phyloP scores from a whole-genome alignment of 2,888 invertebrate species.

The Drosophila incognita region DNA sequence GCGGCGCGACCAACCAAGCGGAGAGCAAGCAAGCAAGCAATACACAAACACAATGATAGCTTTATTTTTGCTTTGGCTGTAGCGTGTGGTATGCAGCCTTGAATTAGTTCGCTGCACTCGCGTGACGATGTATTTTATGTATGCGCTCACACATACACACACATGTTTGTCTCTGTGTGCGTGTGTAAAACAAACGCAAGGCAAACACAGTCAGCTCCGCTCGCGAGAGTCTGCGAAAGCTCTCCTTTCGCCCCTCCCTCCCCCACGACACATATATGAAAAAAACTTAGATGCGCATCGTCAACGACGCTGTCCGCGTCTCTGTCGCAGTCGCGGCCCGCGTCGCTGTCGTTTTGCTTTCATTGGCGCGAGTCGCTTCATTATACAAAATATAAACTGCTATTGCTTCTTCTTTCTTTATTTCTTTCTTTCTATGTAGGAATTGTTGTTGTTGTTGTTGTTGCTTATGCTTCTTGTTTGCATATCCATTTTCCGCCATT shows the following conservation, averaged over 20 bases:
- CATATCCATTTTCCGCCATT: slow-evolving; percentile 75
- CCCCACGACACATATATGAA: slow-evolving; percentile 27
- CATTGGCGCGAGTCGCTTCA: slow-evolving; percentile 66
- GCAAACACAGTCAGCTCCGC: slow-evolving; percentile 39
- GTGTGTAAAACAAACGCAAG: slow-evolving; percentile 41
- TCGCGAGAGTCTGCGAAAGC: slow-evolving; percentile 65
- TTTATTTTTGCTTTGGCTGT: slow-evolving; percentile 75
- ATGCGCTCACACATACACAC: slow-evolving; percentile 31
- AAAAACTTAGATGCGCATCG: slow-evolving; percentile 66
- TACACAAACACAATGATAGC: slow-evolving; percentile 67
- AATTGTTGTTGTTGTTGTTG: slow-evolving; percentile 9
- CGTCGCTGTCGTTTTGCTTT: slow-evolving; percentile 54
- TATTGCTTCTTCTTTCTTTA: slow-evolving; percentile 29
- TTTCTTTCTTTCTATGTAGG: neutral
- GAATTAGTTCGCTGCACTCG: slow-evolving; percentile 86
- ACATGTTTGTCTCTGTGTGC: slow-evolving; percentile 8
- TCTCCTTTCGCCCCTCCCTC: slow-evolving; percentile 33
- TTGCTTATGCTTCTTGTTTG: slow-evolving; percentile 65
- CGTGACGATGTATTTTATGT: slow-evolving; percentile 76
- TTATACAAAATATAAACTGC: slow-evolving; percentile 59
- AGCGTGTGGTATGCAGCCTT: slow-evolving; percentile 85
- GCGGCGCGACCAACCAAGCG: slow-evolving; percentile 42
- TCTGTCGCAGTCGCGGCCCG: slow-evolving; percentile 25
- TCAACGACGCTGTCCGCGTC: slow-evolving; percentile 37
- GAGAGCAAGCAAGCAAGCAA: slow-evolving; percentile 29